These are phyloP conservation scores for Pseudomyrmex sp. DNA, from an alignment of 1,140 invertebrate genomes.

Conservation along the genomic window DNA sequence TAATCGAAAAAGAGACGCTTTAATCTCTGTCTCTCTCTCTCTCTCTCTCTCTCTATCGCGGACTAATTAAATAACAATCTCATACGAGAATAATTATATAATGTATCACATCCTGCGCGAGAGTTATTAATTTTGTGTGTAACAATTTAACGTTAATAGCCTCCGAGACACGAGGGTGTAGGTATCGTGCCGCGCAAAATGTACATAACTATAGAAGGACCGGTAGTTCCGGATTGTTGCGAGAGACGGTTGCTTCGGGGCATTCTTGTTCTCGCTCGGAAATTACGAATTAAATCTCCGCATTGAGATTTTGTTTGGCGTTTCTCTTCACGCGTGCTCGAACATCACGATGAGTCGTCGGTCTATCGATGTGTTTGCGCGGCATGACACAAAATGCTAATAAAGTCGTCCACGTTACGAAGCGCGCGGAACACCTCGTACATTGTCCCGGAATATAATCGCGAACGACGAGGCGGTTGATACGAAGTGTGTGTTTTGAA, in stretches of 20 bases:
- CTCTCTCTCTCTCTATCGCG: background rate
- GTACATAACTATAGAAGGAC: background rate
- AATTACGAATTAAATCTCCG: too few relatives aligned
- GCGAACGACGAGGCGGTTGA: background rate
- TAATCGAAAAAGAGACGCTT: conserved; percentile 34
- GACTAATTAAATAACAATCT: conserved; percentile 43
- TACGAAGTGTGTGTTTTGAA: conserved; percentile 8
- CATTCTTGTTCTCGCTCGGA: too few relatives aligned
- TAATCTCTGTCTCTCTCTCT: background rate
- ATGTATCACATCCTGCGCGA: background rate
- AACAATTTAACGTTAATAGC: conserved; percentile 24
- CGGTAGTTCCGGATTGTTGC: background rate
- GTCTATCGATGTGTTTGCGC: conserved; percentile 26
- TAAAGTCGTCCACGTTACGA: conserved; percentile 73
- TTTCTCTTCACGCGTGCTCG: too few relatives aligned
- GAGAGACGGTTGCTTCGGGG: too few relatives aligned
- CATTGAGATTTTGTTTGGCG: too few relatives aligned
- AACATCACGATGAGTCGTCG: too few relatives aligned
- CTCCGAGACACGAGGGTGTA: background rate
- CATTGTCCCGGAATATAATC: conserved; percentile 42
- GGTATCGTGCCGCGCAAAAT: background rate
- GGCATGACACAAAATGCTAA: conserved; percentile 75
- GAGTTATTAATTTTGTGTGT: background rate
- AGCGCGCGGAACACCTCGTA: conserved; percentile 61
- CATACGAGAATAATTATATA: background rate